phyloP scores from a whole-genome alignment of 2,888 invertebrate genomes.

The Acleris laterana region DNA sequence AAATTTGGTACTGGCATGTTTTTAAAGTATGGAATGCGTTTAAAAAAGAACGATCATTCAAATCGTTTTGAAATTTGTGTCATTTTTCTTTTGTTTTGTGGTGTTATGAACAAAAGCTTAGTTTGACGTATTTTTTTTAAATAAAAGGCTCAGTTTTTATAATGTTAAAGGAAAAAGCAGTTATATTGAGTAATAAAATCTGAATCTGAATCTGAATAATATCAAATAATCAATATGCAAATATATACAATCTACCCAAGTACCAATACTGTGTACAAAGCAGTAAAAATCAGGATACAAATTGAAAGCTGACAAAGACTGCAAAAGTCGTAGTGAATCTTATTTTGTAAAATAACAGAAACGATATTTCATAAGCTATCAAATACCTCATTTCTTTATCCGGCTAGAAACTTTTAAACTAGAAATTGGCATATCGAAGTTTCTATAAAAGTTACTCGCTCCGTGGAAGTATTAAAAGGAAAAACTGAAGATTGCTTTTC shows the following conservation, averaged over 20 bases:
- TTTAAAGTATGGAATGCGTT: background rate
- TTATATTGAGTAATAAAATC: too few species aligned
- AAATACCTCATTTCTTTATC: slow-evolving; percentile 43
- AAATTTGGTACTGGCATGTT: slow-evolving; percentile 9
- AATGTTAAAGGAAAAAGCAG: too few species aligned
- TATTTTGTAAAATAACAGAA: slow-evolving; percentile 11
- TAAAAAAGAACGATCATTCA: background rate
- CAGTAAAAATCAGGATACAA: too few species aligned
- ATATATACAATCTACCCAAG: too few species aligned
- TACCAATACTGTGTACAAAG: too few species aligned
- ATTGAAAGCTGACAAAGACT: too few species aligned
- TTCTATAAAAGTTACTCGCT: slow-evolving; percentile 35
- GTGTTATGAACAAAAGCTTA: too few species aligned
- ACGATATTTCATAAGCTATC: slow-evolving; percentile 24
- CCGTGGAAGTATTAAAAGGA: slow-evolving; percentile 41
- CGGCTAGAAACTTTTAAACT: slow-evolving; percentile 42
- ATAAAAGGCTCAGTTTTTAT: too few species aligned
- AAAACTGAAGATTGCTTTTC: slow-evolving; percentile 47
- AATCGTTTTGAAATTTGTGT: background rate
- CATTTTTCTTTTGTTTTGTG: background rate
- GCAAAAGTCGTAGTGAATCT: background rate
- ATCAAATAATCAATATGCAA: too few species aligned
- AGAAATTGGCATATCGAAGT: slow-evolving; percentile 51
- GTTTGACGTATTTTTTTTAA: too few species aligned
- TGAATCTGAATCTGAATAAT: too few species aligned